Evolutionary conservation across 2,888 invertebrate species (phyloP).

Genomic region (Xiphydria camelus): DNA sequence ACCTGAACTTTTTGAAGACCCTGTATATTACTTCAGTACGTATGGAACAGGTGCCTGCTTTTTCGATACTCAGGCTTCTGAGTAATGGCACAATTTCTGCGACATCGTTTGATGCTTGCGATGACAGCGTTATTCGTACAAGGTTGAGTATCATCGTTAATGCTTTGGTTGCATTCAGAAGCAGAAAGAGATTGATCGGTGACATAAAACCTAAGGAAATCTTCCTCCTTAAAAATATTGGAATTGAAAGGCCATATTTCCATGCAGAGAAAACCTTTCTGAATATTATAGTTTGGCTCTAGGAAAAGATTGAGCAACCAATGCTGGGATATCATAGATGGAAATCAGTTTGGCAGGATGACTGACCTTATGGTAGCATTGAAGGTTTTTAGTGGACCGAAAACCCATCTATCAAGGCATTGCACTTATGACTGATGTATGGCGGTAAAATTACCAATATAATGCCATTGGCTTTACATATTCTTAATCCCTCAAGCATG

Average conservation of each 20-base stretch:
- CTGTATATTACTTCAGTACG: too few species aligned
- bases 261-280: conserved; percentile 4
- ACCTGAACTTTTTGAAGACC: too few species aligned
- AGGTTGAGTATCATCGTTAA: too few species aligned
- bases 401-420: conserved; percentile 37
- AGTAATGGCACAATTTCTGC: too few species aligned
- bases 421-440: conserved; percentile 43
- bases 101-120: too few species aligned
- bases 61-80: too few species aligned
- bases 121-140: too few species aligned
- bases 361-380: conserved; percentile 11
- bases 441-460: conserved; percentile 38
- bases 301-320: background rate
- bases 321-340: conserved; percentile 4
- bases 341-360: too few species aligned
- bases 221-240: background rate
- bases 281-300: conserved; percentile 4
- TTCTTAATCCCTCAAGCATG: conserved; percentile 20
- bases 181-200: too few species aligned
- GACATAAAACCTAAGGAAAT: conserved; percentile 1
- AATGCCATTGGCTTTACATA: conserved; percentile 36
- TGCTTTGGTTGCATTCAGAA: too few species aligned
- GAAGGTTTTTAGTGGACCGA: conserved; percentile 33
- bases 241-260: background rate
- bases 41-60: too few species aligned